These are phyloP conservation scores for Sphenodon punctatus DNA, from an alignment of 2,797 vertebrate species.

Conservation along the genomic window DNA sequence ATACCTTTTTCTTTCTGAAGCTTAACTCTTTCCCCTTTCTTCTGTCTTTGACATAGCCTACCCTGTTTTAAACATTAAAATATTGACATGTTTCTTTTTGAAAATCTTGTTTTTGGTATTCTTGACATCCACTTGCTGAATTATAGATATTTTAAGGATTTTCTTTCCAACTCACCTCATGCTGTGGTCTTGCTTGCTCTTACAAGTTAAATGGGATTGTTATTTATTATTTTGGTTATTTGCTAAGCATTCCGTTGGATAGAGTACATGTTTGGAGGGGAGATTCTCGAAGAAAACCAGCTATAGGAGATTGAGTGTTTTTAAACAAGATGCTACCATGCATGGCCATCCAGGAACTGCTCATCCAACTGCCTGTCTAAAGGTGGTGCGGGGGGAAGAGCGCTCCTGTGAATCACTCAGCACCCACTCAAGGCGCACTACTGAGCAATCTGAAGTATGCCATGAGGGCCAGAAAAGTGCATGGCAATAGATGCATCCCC, in stretches of 20 bases:
- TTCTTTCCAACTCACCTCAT: neutral
- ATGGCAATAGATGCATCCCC: too few species aligned
- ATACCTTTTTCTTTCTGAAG: constrained; percentile 12
- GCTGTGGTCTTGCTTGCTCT: constrained; percentile 35
- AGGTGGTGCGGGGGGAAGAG: too few species aligned
- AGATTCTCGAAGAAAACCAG: neutral
- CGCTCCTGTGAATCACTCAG: too few species aligned
- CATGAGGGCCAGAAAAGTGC: too few species aligned
- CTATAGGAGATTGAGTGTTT: neutral
- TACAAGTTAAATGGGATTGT: constrained; percentile 9
- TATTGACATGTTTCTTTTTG: constrained; percentile 39
- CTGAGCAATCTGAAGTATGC: too few species aligned
- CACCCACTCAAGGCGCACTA: too few species aligned
- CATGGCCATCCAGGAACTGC: too few species aligned
- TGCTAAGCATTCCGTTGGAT: neutral
- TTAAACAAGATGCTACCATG: too few species aligned
- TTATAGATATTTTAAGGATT: constrained; percentile 49
- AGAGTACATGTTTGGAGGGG: neutral
- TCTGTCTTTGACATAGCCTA: constrained; percentile 7
- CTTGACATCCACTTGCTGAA: constrained; percentile 37
- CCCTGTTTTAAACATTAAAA: constrained; percentile 40
- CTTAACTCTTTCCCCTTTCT: constrained; percentile 22
- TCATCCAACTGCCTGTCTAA: too few species aligned
- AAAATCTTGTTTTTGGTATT: constrained; percentile 34
- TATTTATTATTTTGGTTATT: constrained; percentile 28